Percentiles rank a stretch among this genome's conserved stretches.
phyloP scores from a whole-genome alignment of 2,113 vertebrate genomes.

The Rissa tridactyla region DNA sequence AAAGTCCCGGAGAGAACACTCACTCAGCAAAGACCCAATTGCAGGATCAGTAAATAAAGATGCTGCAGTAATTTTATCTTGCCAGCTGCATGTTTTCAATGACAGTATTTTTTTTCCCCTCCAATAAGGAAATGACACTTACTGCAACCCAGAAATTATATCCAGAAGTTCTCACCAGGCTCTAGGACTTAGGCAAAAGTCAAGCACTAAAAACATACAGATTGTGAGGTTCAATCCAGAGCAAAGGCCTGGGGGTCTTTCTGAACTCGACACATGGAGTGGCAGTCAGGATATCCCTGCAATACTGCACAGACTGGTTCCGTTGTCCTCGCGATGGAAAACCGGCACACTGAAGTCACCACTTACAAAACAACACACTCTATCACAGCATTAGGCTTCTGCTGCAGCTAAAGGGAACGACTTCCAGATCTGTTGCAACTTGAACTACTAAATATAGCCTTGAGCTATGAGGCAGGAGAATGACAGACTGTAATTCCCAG shows the following conservation, averaged over 20 bases:
- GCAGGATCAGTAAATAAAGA: neutral
- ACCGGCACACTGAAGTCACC: neutral
- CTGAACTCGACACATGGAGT: rapidly evolving
- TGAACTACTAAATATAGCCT: conserved; percentile 44
- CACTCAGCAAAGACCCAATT: neutral
- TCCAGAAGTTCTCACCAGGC: too few species aligned
- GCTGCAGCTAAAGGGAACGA: conserved; percentile 30
- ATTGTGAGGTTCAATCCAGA: neutral
- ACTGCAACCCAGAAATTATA: neutral
- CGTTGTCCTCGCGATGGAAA: neutral
- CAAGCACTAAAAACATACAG: neutral
- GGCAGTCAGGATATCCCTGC: neutral
- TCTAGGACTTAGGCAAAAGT: neutral
- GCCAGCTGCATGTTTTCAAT: neutral
- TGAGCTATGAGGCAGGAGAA: conserved; percentile 46
- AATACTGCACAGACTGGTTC: neutral
- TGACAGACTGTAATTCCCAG: conserved; percentile 27
- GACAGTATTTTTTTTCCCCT: neutral
- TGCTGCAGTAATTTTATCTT: neutral
- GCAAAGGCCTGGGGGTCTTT: neutral
- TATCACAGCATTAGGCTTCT: neutral
- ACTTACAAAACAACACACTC: neutral
- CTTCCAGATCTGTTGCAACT: conserved; percentile 46
- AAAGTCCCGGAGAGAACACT: neutral
- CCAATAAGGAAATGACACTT: neutral